Evolutionary conservation across 2,113 vertebrate genomes (phyloP).

Genomic region (Xenopus borealis): DNA sequence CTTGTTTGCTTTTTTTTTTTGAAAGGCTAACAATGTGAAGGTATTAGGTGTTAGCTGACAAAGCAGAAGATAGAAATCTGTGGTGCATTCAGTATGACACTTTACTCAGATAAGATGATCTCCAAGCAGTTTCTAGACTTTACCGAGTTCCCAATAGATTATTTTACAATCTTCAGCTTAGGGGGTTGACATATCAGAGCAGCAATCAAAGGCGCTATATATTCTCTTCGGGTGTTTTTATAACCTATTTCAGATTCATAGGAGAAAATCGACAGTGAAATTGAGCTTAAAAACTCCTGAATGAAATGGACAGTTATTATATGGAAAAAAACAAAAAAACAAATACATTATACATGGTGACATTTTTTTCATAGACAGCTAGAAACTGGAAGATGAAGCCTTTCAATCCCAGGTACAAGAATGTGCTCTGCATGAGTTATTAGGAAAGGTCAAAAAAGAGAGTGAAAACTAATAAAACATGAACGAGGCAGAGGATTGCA

Average conservation of each 20-base stretch:
- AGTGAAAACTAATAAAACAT: too few species aligned
- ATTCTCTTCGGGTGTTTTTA: not conserved
- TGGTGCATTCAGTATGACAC: slow-evolving; percentile 12
- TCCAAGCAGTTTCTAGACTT: not conserved
- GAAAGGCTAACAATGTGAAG: not conserved
- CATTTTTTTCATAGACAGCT: too few species aligned
- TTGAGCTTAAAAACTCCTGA: not conserved
- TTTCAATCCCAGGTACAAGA: too few species aligned
- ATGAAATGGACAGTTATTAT: not conserved
- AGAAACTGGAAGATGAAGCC: too few species aligned
- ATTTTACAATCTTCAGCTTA: not conserved
- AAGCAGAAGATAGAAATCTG: not conserved
- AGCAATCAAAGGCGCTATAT: not conserved
- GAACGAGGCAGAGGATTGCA: too few species aligned
- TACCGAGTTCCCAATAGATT: not conserved
- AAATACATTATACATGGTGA: too few species aligned
- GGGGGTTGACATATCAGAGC: not conserved
- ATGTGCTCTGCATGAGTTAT: too few species aligned
- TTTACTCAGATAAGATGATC: slow-evolving; percentile 9
- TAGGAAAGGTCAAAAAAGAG: too few species aligned
- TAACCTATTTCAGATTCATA: not conserved
- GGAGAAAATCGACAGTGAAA: not conserved
- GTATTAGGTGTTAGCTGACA: slow-evolving; percentile 2
- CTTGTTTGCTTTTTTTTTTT: slow-evolving; percentile 3
- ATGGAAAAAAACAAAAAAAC: too few species aligned